A percentile compares a stretch with the other conserved stretches of the same genome.
Evolutionary conservation across 2,797 vertebrate genomes (phyloP).

Genomic region (Danionella dracula): DNA sequence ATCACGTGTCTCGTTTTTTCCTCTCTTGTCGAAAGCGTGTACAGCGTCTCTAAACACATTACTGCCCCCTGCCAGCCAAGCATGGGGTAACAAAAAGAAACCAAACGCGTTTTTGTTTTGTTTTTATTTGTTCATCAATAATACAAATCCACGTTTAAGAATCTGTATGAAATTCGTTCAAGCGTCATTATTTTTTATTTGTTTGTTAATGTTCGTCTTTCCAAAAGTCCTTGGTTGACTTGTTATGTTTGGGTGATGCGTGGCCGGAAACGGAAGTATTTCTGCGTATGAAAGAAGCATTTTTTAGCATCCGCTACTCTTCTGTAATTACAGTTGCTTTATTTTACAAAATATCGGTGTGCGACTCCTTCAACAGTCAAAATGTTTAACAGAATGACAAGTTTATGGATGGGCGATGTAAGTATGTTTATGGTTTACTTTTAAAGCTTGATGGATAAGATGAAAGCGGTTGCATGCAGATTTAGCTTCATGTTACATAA

Average conservation of each 20-base stretch:
- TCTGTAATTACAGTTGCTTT: not conserved
- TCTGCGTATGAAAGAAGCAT: not conserved
- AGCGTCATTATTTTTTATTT: no score
- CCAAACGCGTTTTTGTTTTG: no score
- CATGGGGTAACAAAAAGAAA: no score
- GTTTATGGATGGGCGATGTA: conserved; percentile 80
- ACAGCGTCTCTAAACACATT: not conserved
- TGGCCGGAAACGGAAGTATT: conserved; percentile 18
- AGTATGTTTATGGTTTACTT: conserved; percentile 34
- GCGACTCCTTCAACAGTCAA: not conserved
- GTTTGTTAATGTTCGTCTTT: no score
- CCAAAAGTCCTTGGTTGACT: no score
- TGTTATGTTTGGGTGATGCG: no score
- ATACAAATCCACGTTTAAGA: no score
- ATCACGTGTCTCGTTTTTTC: conserved; percentile 8
- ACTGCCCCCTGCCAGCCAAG: not conserved
- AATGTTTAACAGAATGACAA: conserved; percentile 79
- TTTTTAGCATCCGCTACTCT: not conserved
- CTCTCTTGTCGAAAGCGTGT: not conserved
- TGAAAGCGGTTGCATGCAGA: not conserved
- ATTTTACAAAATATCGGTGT: not conserved
- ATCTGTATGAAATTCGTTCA: no score
- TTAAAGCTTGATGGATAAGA: not conserved
- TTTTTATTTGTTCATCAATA: no score
- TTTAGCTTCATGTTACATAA: conserved; percentile 13